Evolutionary conservation across 2,797 vertebrate species (phyloP), one percentile per base, ranked within the genome.

Genomic region (Champsocephalus gunnari): DNA sequence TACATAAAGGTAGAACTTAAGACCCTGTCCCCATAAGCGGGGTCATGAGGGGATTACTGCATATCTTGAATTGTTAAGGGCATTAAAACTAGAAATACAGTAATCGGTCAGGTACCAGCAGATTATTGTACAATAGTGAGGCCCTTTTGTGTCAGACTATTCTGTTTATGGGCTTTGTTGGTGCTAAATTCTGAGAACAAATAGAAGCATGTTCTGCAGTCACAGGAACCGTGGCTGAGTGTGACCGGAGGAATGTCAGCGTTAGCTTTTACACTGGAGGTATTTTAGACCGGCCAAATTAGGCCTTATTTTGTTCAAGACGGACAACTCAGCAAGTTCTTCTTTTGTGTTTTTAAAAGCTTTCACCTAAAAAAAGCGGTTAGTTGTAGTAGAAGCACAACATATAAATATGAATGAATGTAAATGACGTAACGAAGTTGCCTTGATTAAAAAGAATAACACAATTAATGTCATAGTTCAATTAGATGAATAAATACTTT

Each of bases 81-180:
- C 51, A 80, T 90, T 88, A 66, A 62, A 77, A 80, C 79, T 85
- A 73, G 28, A 85, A 66, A 51, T 89, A 90, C 82, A 91, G 79
- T 85, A 81, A 86, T 71, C 64, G 63, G 70, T 77, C 34, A 54
- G 17, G 74, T 66, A 64, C 2, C 11, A 32, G 66, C 73, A 64
- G 66, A 74, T 68, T 66, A 55, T 89, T 86, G 74, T 45, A 65
- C 86, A 84, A 88, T 10, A 48, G 12, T 21, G 64, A 63, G 67
- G 32, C 72, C 8, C 73, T 83, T 76, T 71, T 71, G 72, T 82
- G 74, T 60, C 58, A 21, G 21, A 21, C 56, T 45, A 7, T 55
- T 86, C 70, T 82, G 89, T 90, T 84, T 72, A 81, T 80, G 67
- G 80, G 55, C 43, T 82, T 87, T 75, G 80, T 38, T 28, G 65